These are phyloP conservation scores for Morpho helenor DNA, from an alignment of 2,888 invertebrate genomes.

Conservation along the genomic window DNA sequence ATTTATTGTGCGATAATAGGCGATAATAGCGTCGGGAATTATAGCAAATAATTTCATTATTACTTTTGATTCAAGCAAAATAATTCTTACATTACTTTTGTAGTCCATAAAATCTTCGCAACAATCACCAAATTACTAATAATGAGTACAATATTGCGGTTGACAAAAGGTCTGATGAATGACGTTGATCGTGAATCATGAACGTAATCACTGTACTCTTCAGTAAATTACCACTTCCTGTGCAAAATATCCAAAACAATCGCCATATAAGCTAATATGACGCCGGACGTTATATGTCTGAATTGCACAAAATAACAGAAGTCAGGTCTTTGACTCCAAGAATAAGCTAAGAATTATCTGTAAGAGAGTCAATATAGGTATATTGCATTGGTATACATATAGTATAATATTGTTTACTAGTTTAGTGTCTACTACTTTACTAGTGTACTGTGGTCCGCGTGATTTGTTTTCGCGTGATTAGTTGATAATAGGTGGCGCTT, in stretches of 20 bases:
- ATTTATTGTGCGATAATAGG: no score
- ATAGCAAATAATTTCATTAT: no score
- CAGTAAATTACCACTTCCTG: slow-evolving; percentile 18
- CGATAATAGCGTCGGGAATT: no score
- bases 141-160: neutral
- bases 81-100: no score
- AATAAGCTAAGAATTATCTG: slow-evolving; percentile 37
- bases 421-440: no score
- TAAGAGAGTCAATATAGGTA: neutral
- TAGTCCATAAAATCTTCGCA: no score
- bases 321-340: slow-evolving; percentile 32
- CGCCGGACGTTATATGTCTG: slow-evolving; percentile 25
- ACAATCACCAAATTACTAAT: neutral
- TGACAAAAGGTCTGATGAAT: slow-evolving; percentile 5
- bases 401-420: no score
- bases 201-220: neutral
- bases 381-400: neutral
- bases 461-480: no score
- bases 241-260: slow-evolving; percentile 13
- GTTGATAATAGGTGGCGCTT: no score
- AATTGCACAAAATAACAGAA: slow-evolving; percentile 47
- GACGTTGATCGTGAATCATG: slow-evolving; percentile 2
- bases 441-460: no score
- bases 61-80: no score
- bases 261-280: slow-evolving; percentile 16